Evolutionary conservation across 2,113 vertebrate genomes (phyloP).

Genomic region (Centropus bengalensis): DNA sequence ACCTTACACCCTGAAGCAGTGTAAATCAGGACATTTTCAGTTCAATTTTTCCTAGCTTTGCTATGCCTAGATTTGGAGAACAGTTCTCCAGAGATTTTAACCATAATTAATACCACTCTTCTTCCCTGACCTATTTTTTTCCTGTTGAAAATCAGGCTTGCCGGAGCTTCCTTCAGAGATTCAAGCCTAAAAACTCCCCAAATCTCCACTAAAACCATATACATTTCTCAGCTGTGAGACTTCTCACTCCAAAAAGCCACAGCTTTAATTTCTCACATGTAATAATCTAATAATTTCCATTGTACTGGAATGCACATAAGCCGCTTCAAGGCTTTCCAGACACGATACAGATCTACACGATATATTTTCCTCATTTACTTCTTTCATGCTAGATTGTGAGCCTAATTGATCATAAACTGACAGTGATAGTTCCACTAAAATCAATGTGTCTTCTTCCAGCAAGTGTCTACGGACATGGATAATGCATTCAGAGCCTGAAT

Average conservation of each 20-base stretch:
- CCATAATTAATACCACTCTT: slow-evolving; percentile 64
- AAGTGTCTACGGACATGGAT: neutral
- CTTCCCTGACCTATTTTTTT: slow-evolving; percentile 62
- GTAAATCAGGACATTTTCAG: neutral
- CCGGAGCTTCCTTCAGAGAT: slow-evolving; percentile 31
- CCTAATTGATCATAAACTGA: neutral
- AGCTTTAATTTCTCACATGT: slow-evolving; percentile 20
- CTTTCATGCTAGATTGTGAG: neutral
- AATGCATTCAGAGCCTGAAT: neutral
- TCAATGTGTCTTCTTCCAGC: neutral
- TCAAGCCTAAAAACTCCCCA: slow-evolving; percentile 53
- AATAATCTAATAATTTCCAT: slow-evolving; percentile 42
- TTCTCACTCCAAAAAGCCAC: neutral
- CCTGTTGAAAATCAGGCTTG: slow-evolving; percentile 18
- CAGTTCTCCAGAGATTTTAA: slow-evolving; percentile 30
- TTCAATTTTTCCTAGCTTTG: slow-evolving; percentile 32
- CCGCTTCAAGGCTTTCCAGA: neutral
- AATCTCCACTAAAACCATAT: slow-evolving; percentile 58
- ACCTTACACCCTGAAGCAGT: neutral
- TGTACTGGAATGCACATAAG: slow-evolving; percentile 7
- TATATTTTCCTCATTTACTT: neutral
- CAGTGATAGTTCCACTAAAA: neutral
- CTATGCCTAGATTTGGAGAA: slow-evolving; percentile 18
- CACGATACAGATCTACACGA: neutral
- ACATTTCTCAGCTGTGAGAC: slow-evolving; percentile 13